Evolutionary conservation across 2,797 vertebrate species (phyloP).

Genomic region (Tachyglossus aculeatus): DNA sequence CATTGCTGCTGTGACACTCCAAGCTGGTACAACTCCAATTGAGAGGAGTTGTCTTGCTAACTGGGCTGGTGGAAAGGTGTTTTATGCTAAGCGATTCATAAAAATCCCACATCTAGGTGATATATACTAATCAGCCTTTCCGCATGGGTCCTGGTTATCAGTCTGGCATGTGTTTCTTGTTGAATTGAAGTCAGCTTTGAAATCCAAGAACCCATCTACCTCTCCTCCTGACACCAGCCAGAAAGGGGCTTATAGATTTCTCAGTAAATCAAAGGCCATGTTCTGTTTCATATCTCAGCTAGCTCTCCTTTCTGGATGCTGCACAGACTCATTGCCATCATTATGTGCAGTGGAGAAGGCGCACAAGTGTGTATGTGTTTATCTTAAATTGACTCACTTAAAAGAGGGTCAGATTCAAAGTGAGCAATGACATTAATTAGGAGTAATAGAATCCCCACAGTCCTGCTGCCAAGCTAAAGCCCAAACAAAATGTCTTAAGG

Average conservation of each 20-base stretch:
- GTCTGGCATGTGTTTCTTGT: too few species aligned
- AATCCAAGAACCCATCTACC: too few species aligned
- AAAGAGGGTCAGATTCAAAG: neutral
- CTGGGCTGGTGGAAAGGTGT: neutral
- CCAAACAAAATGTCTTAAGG: neutral
- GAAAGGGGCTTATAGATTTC: too few species aligned
- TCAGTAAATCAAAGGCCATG: too few species aligned
- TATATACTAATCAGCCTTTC: neutral
- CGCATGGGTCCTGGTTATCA: too few species aligned
- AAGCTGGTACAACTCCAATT: slow-evolving; percentile 8
- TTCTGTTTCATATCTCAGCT: too few species aligned
- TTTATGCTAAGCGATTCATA: slow-evolving; percentile 20
- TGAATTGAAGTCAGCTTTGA: too few species aligned
- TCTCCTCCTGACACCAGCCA: too few species aligned
- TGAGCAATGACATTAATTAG: neutral
- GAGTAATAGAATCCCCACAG: neutral
- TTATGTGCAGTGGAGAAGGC: too few species aligned
- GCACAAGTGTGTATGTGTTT: too few species aligned
- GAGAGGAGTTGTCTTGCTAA: slow-evolving; percentile 7
- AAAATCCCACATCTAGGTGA: neutral
- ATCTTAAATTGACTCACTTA: neutral
- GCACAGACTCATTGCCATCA: too few species aligned
- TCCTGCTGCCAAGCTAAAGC: neutral
- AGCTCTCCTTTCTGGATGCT: too few species aligned
- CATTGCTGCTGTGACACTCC: slow-evolving; percentile 19